Base-by-base conservation (phyloP, 30 jellyfish, hydroid and myxozoan genomes). In the Nemopilema nomurai region DNA sequence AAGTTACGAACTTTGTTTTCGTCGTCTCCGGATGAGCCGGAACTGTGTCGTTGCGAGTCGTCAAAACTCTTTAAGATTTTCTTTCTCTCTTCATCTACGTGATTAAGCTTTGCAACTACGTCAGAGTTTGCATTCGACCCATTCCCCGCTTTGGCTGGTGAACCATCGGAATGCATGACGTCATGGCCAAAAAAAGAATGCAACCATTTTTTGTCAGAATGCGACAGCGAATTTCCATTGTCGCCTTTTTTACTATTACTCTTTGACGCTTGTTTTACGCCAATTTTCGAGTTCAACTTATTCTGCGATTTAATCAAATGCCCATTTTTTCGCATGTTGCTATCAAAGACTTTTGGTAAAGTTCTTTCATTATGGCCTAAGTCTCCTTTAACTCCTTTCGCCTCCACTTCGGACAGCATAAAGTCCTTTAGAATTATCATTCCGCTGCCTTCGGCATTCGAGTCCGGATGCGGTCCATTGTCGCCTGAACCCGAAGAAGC, bases 401-500 rank as follows among this genome's bases (percentile, higher is more conserved):
- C 85, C 18, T 53, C 67, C n/a, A 29, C 73, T 31, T 71, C 86
- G 75, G 86, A 70, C 4, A 65, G 67, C 80, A 71, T 63, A 72
- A 83, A 83, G 80, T 83, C 91, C 31, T 83, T 83, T 75, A 83
- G 30, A 80, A 83, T 57, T 21, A 21, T 29, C 51, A 49, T 57
- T 16, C 82, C 91, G 91, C 91, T 83, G 80, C 86, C 82, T 71
- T 62, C 91, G 73, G 80, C 82, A 27, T 77, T 73, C 87, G 62
- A 26, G 87, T 23, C 31, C 28, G 31, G 21, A 51, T 19, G 53
- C 77, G 81, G 49, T 27, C 68, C 41, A 17, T n/a, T 30, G 31
- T 71, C 91, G 72, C 91, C 91, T 62, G 91, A 83, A 3, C 91
- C 91, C 91, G 91, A 83, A 24, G 71, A 83, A 27, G 57, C 85